Evolutionary conservation across 2,113 vertebrate genomes (phyloP).

Genomic region (Pterocles gutturalis): DNA sequence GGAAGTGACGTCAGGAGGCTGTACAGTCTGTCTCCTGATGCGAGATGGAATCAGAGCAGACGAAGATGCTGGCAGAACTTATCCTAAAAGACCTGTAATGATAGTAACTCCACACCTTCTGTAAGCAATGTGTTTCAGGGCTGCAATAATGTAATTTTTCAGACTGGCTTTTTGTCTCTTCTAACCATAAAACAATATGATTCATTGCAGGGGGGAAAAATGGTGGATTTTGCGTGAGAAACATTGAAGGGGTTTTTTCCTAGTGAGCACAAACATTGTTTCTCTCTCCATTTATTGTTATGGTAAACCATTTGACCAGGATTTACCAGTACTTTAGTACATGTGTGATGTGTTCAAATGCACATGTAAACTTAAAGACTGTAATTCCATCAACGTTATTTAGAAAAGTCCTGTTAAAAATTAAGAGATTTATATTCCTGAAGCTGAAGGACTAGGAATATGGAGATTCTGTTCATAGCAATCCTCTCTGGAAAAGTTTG

Average conservation of each 20-base stretch:
- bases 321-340: neutral
- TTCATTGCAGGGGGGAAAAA: neutral
- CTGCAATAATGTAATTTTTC: neutral
- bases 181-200: neutral
- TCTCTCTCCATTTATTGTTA: neutral
- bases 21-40: neutral
- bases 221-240: neutral
- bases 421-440: neutral
- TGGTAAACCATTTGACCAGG: neutral
- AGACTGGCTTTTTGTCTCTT: neutral
- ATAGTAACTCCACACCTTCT: constrained; percentile 35
- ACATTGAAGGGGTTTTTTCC: neutral
- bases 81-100: constrained; percentile 12
- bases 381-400: fast-evolving
- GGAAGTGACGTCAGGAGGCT: neutral
- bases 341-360: neutral
- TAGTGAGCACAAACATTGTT: neutral
- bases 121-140: neutral
- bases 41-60: neutral
- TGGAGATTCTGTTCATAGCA: neutral
- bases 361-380: fast-evolving
- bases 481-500: neutral
- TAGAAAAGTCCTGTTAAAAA: neutral
- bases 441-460: neutral
- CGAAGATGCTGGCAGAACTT: neutral